phyloP scores from a whole-genome alignment of 2,888 invertebrate genomes.

The Euphydryas editha region DNA sequence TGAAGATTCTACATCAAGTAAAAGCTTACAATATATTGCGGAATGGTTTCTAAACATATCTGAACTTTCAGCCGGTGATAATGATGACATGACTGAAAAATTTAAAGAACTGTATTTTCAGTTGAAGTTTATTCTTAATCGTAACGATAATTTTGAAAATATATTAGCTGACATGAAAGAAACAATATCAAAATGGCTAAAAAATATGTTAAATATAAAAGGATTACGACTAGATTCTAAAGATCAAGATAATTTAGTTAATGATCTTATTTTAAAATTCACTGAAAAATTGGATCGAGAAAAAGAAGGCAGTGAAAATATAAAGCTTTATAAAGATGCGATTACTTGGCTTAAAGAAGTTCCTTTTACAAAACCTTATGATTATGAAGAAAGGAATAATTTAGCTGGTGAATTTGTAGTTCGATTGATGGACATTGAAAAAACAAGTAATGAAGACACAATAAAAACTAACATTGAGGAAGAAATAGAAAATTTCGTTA shows the following conservation, averaged over 20 bases:
- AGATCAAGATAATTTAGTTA: slow-evolving; percentile 30
- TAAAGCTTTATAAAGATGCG: slow-evolving; percentile 3
- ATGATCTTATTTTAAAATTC: slow-evolving; percentile 23
- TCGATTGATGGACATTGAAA: slow-evolving; percentile 15
- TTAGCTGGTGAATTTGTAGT: slow-evolving; percentile 13
- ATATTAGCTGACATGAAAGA: slow-evolving; percentile 24
- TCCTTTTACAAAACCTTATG: not conserved
- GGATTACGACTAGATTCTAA: slow-evolving; percentile 17
- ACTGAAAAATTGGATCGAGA: not conserved
- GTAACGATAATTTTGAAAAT: slow-evolving; percentile 10
- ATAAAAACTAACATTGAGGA: slow-evolving; percentile 13
- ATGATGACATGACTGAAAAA: slow-evolving; percentile 9
- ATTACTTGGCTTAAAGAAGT: slow-evolving; percentile 19
- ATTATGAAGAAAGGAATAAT: not conserved
- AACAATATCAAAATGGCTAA: slow-evolving; percentile 26
- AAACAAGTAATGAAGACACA: slow-evolving; percentile 1
- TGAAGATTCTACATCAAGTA: not conserved
- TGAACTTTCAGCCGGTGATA: slow-evolving; percentile 19
- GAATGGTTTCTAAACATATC: slow-evolving; percentile 32
- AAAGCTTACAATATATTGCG: slow-evolving; percentile 8
- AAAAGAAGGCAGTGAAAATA: not conserved
- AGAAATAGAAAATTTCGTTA: slow-evolving; percentile 20
- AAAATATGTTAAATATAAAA: slow-evolving; percentile 21
- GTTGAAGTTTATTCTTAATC: slow-evolving; percentile 23
- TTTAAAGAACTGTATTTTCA: slow-evolving; percentile 10